Base-by-base conservation (phyloP, 2,797 vertebrate genomes). In the Centropyge bicolor region DNA sequence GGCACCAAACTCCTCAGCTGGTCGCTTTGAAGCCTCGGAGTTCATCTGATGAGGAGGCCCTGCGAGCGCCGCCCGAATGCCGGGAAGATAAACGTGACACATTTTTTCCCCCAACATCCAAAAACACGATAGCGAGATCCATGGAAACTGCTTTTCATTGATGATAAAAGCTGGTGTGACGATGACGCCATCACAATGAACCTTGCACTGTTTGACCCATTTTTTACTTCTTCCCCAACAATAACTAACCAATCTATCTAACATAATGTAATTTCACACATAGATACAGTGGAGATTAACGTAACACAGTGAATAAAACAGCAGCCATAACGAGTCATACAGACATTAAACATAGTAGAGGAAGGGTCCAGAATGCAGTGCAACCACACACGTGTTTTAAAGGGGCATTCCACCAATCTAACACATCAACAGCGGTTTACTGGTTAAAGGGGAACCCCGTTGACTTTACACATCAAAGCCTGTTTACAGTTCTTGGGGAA, bases 21-120 rank as follows among this genome's bases (percentile, higher is more conserved):
- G 66, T 60, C 13, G 8, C 89, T 92, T 89, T 89, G 87, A 93
- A 84, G 86, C 57, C 24, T 2, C 49, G 0, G 17, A 74, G 87
- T 68, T 82, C 76, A 78, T 83, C 80, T 74, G 80, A 87, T 73
- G 81, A 74, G 54, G 74, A 87, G 84, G 80, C 70, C 64, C 63
- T 19, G 64, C 17, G 73, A 77, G 67, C 35, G 83, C 79, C 45
- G 64, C 69, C 17, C 71, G 12, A 86, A 74, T 19, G 75, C 76
- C 70, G 27, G 57, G 52, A 54, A 92, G 91, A 94, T 93, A 92
- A 92, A 88, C 31, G 62, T 85, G 82, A 89, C 88, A 70, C 82
- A 38, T 80, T 88, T 78, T 84, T 90, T 80, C 54, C 74, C 62
- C 57, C 74, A 86, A 83, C 82, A 70, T 85, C 71, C 68, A 59